A percentile compares a stretch with the other conserved stretches of the same genome.
Conservation (phyloP, 2,113 vertebrate species). For the Indri indri region DNA sequence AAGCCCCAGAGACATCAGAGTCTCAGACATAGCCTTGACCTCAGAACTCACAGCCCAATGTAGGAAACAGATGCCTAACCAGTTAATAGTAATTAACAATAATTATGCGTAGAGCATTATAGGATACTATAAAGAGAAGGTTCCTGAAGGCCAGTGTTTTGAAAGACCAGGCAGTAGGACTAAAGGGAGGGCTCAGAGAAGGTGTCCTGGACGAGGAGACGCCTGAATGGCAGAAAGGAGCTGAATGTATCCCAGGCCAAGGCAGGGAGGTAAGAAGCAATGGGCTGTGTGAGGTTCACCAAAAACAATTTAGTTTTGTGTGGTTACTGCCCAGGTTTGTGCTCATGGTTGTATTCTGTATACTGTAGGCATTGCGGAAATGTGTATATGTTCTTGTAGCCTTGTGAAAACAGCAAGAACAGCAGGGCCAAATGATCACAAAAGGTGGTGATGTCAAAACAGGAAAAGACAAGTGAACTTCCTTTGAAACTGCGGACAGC, state of each 20-base stretch:
- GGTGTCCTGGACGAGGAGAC: not conserved
- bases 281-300: not conserved
- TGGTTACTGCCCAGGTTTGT: not conserved
- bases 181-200: not conserved
- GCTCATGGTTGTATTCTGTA: not conserved
- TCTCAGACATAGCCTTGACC: not conserved
- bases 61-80: not conserved
- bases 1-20: not conserved
- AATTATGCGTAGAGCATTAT: not conserved
- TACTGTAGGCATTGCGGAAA: not conserved
- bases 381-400: not conserved
- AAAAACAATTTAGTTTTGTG: not conserved
- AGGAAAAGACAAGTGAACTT: not conserved
- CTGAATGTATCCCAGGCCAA: not conserved
- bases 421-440: not conserved
- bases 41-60: not conserved
- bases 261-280: not conserved
- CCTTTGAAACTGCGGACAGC: not conserved
- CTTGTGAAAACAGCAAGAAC: not conserved
- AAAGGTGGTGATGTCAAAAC: not conserved
- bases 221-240: not conserved
- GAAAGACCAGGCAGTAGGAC: not conserved
- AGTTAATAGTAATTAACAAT: not conserved
- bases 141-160: too few species aligned
- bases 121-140: too few species aligned